Evolutionary conservation across 2,888 invertebrate species (phyloP).

Genomic region (Arctia plantaginis): DNA sequence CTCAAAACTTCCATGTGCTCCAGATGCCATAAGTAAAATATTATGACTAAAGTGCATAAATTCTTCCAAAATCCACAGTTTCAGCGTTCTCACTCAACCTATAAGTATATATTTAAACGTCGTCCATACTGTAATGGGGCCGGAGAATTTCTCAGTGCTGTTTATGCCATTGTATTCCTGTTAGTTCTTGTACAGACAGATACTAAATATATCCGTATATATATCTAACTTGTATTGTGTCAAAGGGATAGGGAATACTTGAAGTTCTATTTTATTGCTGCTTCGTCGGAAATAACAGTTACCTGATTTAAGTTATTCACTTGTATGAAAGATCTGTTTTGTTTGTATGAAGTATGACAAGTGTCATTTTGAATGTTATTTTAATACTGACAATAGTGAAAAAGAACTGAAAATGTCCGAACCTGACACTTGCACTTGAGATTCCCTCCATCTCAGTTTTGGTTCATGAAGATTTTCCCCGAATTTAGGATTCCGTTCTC

Average conservation of each 20-base stretch:
- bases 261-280: constrained; percentile 21
- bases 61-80: constrained; percentile 31
- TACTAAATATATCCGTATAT: constrained; percentile 10
- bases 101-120: constrained; percentile 37
- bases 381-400: background rate
- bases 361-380: background rate
- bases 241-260: constrained; percentile 19
- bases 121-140: constrained; percentile 49
- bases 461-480: no score
- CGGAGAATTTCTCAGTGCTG: constrained; percentile 50
- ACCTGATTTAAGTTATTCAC: constrained; percentile 16
- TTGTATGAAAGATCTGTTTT: background rate
- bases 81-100: constrained; percentile 36
- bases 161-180: constrained; percentile 55
- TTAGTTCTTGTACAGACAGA: constrained; percentile 36
- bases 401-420: background rate
- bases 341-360: background rate
- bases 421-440: no score
- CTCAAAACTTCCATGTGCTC: background rate
- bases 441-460: no score
- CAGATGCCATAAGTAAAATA: background rate
- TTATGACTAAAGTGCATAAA: background rate
- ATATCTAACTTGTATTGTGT: background rate
- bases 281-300: constrained; percentile 4
- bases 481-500: no score